Base-by-base conservation (phyloP, 2,888 invertebrate genomes). In the Heteropelma amictum region DNA sequence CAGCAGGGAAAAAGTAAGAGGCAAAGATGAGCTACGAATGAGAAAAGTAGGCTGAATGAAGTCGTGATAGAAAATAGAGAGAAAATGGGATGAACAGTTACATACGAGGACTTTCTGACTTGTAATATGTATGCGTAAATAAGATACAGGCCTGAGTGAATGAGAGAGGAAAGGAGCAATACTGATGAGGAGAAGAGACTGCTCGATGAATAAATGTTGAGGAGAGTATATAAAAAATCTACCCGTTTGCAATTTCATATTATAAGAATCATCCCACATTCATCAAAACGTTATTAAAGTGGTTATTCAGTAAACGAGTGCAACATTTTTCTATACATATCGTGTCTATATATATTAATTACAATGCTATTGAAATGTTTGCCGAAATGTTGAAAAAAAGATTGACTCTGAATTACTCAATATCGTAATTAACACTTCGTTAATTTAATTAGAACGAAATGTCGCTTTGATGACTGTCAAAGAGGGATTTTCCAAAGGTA, bases 21-120 rank as follows among this genome's bases (percentile, higher is more conserved):
- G 60, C 26, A 60, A 51, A 68, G 33, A 67, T 35, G 45, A 35
- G 38, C 28, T 30, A 45, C 28, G 68, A 51, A 69, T 47, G 72
- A 67, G 53, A 72, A 51, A 30, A 51, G 42, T 56, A 40, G 70
- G 45, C 45, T 54, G 68, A 72, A 70, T 40, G 60, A 65, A 47
- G 54, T 30, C 42, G 33, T 56, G 61, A 67, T 47, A 33, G 49
- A 64, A 68, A 49, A 67, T 63, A 1, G 38, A 8, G 23, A 8
- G 19, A 61, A 65, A 19, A 23, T 42, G 26, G 35, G 35, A 68
- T 30, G 30, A 72, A 35, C 47, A 53, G 40, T 30, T 63, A 30
- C 28, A 47, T 21, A 19, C 35, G 12, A 8, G 33, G 42, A 33
- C 30, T 4, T 42, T 58, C 19, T 47, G 23, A 23, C 45, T 51